phyloP scores from a whole-genome alignment of 1,140 invertebrate genomes.

The Hestina assimilis region DNA sequence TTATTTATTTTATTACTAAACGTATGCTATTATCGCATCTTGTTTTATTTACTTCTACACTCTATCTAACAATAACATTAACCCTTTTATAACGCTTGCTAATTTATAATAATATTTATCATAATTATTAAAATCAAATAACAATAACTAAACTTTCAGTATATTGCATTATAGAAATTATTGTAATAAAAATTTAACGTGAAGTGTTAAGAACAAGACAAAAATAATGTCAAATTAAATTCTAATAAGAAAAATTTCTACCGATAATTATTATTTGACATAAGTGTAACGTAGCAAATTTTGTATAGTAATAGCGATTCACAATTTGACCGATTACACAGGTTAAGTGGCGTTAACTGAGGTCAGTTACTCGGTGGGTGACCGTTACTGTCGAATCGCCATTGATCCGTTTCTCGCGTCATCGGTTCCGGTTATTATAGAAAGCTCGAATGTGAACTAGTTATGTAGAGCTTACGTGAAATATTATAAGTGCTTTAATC shows the following conservation, averaged over 20 bases:
- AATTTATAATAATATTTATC: too few relatives aligned
- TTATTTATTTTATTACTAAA: not conserved
- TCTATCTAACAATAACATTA: not conserved
- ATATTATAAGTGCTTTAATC: too few relatives aligned
- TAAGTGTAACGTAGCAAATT: too few relatives aligned
- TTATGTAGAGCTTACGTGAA: constrained; percentile 3
- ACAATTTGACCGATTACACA: constrained; percentile 28
- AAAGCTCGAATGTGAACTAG: constrained; percentile 32
- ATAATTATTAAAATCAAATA: too few relatives aligned
- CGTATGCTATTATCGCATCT: not conserved
- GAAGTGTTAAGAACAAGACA: not conserved
- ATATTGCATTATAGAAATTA: too few relatives aligned
- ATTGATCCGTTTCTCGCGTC: constrained; percentile 23
- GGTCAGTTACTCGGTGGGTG: constrained; percentile 30
- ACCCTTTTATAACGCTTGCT: not conserved
- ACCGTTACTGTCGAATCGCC: constrained; percentile 27
- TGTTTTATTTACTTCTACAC: not conserved
- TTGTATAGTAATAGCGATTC: too few relatives aligned
- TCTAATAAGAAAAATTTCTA: not conserved
- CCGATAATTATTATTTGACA: too few relatives aligned
- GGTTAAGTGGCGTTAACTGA: constrained; percentile 32
- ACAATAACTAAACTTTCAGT: too few relatives aligned
- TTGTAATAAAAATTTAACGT: not conserved
- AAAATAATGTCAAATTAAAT: not conserved
- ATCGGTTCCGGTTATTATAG: constrained; percentile 27